These are phyloP conservation scores for Antheraea assamensis DNA, from an alignment of 2,888 invertebrate species.

Conservation along the genomic window DNA sequence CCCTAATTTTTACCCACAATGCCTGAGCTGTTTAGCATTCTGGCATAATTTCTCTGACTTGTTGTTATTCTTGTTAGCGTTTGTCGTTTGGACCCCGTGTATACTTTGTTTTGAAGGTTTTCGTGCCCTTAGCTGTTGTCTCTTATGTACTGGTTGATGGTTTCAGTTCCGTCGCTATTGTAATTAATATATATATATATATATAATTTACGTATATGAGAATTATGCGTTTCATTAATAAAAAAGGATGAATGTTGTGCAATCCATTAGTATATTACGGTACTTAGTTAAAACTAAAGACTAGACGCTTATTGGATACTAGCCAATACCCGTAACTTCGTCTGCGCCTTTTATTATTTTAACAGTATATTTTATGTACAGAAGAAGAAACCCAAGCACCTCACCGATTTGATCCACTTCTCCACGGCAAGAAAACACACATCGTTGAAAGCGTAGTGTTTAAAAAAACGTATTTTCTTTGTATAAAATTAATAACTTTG, in stretches of 20 bases:
- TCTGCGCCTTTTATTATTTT: too few relatives aligned
- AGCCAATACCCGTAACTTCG: too few relatives aligned
- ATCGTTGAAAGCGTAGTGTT: too few relatives aligned
- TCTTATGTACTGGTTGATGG: constrained; percentile 39
- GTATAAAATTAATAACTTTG: too few relatives aligned
- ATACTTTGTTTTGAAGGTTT: constrained; percentile 49
- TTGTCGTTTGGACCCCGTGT: constrained; percentile 57
- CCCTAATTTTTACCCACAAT: constrained; percentile 58
- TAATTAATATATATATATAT: neutral
- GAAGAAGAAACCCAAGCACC: too few relatives aligned
- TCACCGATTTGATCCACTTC: too few relatives aligned
- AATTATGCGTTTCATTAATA: neutral
- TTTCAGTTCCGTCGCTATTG: constrained; percentile 4
- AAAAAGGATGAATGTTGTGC: neutral
- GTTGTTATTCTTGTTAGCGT: constrained; percentile 47
- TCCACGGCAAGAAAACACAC: too few relatives aligned
- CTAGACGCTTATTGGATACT: too few relatives aligned
- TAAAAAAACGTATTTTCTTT: too few relatives aligned
- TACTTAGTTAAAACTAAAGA: too few relatives aligned
- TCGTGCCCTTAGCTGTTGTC: constrained; percentile 49
- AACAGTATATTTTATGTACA: too few relatives aligned
- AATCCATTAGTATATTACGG: neutral
- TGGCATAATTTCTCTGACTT: constrained; percentile 42
- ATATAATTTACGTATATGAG: neutral
- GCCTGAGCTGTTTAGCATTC: constrained; percentile 43